phyloP scores from a whole-genome alignment of 2,797 vertebrate species.

The Sebastiscus albofasciatus region DNA sequence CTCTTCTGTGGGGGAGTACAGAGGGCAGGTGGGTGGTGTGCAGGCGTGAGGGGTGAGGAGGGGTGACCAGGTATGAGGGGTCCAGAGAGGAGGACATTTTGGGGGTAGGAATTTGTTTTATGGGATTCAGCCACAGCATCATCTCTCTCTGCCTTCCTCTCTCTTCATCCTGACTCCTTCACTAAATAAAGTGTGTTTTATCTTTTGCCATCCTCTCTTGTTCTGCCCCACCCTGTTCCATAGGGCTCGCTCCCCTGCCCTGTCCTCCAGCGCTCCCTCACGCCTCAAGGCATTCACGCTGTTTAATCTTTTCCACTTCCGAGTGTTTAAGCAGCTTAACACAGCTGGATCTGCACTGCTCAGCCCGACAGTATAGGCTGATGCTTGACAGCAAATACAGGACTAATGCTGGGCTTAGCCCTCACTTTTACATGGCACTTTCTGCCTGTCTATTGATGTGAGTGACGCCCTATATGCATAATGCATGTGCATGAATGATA shows the following conservation, averaged over 20 bases:
- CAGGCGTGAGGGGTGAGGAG: conserved; percentile 37
- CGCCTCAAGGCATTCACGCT: conserved; percentile 49
- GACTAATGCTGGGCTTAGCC: conserved; percentile 54
- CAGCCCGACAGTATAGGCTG: conserved; percentile 13
- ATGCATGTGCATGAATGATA: background rate
- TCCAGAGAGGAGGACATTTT: conserved; percentile 8
- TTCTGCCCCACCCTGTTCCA: conserved; percentile 14
- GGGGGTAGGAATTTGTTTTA: conserved; percentile 11
- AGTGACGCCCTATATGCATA: background rate
- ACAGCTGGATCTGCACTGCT: conserved; percentile 52
- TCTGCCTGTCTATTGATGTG: conserved; percentile 8
- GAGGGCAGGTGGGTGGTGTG: conserved; percentile 72
- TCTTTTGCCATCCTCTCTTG: conserved; percentile 5
- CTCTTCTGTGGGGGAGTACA: conserved; percentile 73
- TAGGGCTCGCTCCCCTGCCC: conserved; percentile 15
- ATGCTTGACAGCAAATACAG: conserved; percentile 42
- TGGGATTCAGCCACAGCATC: conserved; percentile 26
- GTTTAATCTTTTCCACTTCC: conserved; percentile 54
- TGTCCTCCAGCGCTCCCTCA: conserved; percentile 45
- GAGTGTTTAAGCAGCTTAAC: conserved; percentile 77
- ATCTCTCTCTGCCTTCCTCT: background rate
- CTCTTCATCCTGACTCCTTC: background rate
- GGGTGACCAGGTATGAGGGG: conserved; percentile 16
- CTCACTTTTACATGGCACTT: conserved; percentile 50
- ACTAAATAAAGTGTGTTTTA: background rate